Evolutionary conservation across 2,888 invertebrate species (phyloP), one percentile per base, ranked within the genome.

Genomic region (Polydrusus pterygomalis): DNA sequence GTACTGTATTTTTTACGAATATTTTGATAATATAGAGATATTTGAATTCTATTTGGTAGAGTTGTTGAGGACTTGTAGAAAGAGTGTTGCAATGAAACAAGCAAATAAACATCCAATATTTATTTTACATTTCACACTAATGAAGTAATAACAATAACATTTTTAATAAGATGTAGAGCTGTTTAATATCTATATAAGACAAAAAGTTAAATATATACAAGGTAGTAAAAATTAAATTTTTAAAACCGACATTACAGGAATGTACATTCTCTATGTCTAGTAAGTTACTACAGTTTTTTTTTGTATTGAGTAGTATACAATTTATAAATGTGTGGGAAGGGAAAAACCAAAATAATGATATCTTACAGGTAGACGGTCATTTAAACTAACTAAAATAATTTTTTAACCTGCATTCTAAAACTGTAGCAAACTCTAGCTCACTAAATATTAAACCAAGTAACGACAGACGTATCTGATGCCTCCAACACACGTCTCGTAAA

Each of bases 401-500:
- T 25, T 25, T 25, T 25, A 25, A 3, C 25, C 1, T 25, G 1
- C 25, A 25, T 25, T 25, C 25, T 15, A 58, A 38, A 38, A 58
- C 38, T 38, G 38, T 18, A 60, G 58, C 34, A 60, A n/a, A 60
- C 58, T 60, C 17, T 18, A 8, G 25, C 17, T 60, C 15, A 38
- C 40, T 60, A 60, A 49, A 51, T 63, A 13, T 47, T 34, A n/a
- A 60, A 49, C 70, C 70, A 70, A 62, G 70, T 70, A 38, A 60
- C 58, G n/a, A 70, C 51, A 47, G 70, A 70, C 20, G 70, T 60
- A 25, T 70, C 70, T 15, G 70, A 70, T 20, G 47, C 10, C 20
- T 49, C 11, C 49, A 47, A 11, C 30, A 40, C 47, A 18, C 17
- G 40, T 49, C 20, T 70, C 34, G 49, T 18, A 17, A 38, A 70